Base-by-base conservation (phyloP, 2,113 vertebrate genomes). In the Manacus vitellinus region DNA sequence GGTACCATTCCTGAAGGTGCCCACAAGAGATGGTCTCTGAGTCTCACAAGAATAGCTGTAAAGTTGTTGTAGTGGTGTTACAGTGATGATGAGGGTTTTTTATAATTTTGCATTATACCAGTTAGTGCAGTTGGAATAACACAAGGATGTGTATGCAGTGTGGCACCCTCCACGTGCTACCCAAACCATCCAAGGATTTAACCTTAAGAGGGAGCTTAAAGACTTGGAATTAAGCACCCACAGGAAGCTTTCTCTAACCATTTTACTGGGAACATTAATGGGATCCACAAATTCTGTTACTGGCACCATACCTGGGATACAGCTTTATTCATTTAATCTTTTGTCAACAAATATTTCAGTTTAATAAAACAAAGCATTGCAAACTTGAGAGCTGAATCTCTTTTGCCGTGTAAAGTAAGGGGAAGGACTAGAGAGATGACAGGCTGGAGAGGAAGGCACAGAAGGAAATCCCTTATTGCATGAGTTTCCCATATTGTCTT, bases 161-260 rank as follows among this genome's bases (percentile, higher is more conserved):
- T 56, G 20, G 31, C 4, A 56, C 9, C 6, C 0, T 20, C 28
- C 0, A 0, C 15, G 11, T 80, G 22, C 25, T 65, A 14, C 18
- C 4, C 2, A 39, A 30, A 43, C 23, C 28, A 4, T 39, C 51
- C 20, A 19, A 47, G 22, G 22, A 15, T 25, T 67, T 46, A 39
- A 35, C 12, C 28, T 70, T 27, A 20, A 13, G 31, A 77, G 58
- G 30, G 12, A 21, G 39, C 52, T 76, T 59, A 43, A 59, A 52
- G 44, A 9, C 47, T 21, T 39, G 3, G 12, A 24, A 17, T 16
- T 39, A 67, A 25, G 23, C 31, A 41, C 54, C 35, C 27, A 37
- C 25, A 44, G 12, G 70, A 76, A 37, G 16, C 39, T 47, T 33
- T 85, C 31, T 37, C 23, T 35, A 46, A 15, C 8, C 4, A 2